Evolutionary conservation across 1,140 invertebrate genomes (phyloP), one percentile per base, ranked within the genome.

Genomic region (Diabrotica undecimpunctata): DNA sequence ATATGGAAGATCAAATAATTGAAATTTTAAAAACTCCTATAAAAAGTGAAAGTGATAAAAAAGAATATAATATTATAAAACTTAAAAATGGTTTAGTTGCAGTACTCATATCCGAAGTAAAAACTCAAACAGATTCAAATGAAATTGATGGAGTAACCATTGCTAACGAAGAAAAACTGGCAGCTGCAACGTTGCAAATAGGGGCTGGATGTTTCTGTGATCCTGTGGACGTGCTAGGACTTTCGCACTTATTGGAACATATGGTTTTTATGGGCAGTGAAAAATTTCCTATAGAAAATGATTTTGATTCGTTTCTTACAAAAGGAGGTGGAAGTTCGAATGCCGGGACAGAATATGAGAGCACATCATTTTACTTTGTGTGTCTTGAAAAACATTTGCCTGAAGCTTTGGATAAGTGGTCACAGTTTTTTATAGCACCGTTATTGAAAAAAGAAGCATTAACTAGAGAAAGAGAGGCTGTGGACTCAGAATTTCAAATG

Each of bases 201-300:
- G 84, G 86, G 50, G 89, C 90, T 39, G 89, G 90, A 13, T 87
- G 86, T 4, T 25, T 25, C 4, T 25, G 25, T 25, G 25, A 25
- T 25, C 25, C 25, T 25, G 25, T 25, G 25, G 25, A 25, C 1
- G 4, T 25, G 1, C 4, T 25, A 53, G 51, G 96, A 0, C 75
- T 97, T 70, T 94, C 95, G 0, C 95, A 98, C 80, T 96, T 98
- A 80, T 85, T 96, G 55, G 95, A 98, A 78, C 95, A 98, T 77
- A 96, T 97, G 94, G 88, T 98, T 6, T 97, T 96, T 75, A 93
- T 97, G 87, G 95, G 94, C 39, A 94, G 91, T 54, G 82, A 90
- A 74, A 94, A 93, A 73, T 95, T 89, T 81, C 90, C 92, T 5
- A 81, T 87, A 79, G 93, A 95, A 79, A 95, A 95, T 79, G 89